phyloP scores from a whole-genome alignment of 2,113 vertebrate species.

The Seriola quinqueradiata region DNA sequence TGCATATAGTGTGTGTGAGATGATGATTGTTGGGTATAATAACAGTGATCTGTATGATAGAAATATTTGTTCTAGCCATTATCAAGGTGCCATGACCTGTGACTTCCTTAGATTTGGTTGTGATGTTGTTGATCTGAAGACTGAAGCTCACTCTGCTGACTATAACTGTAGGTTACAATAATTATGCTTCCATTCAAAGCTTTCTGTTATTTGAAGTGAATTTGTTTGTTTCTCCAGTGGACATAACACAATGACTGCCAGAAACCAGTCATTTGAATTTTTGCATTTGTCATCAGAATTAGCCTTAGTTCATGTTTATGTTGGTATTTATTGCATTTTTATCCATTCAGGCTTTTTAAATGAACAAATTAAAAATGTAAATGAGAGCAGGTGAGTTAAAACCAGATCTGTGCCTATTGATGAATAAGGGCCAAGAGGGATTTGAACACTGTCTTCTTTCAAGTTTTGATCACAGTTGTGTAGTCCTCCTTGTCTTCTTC shows the following conservation, averaged over 20 bases:
- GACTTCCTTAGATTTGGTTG: neutral
- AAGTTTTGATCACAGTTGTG: conserved; percentile 11
- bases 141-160: neutral
- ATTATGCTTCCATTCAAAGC: too few species aligned
- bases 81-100: neutral
- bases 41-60: neutral
- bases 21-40: neutral
- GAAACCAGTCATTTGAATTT: too few species aligned
- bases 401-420: neutral
- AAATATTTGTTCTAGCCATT: neutral
- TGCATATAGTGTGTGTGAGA: neutral
- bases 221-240: too few species aligned
- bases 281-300: too few species aligned
- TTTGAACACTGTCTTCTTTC: neutral
- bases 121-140: neutral
- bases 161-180: too few species aligned
- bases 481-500: conserved; percentile 40
- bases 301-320: neutral
- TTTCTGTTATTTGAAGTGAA: too few species aligned
- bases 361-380: neutral
- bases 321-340: too few species aligned
- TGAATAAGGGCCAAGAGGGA: neutral
- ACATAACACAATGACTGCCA: too few species aligned
- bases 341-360: neutral
- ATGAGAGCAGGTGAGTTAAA: neutral